Evolutionary conservation across 2,888 invertebrate species (phyloP).

Genomic region (Cremastinae sp.): DNA sequence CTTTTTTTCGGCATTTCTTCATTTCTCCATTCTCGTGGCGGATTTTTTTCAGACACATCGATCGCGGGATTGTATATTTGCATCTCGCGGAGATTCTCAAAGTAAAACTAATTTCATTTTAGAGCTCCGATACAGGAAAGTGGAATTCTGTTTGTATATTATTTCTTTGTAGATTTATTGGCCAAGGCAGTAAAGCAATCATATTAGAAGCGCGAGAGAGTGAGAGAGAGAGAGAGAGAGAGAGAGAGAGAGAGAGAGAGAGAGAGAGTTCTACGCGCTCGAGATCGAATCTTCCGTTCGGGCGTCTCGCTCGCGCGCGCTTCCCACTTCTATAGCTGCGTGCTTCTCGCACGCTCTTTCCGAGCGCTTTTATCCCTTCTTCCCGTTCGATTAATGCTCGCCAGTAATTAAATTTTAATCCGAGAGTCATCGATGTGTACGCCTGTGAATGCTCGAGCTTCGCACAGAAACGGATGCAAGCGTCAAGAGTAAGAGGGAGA

Average conservation of each 20-base stretch:
- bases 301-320: slow-evolving; percentile 35
- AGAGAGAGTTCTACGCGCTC: slow-evolving; percentile 40
- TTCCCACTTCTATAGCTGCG: slow-evolving; percentile 54
- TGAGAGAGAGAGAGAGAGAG: slow-evolving; percentile 40
- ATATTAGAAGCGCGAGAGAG: slow-evolving; percentile 70
- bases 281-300: slow-evolving; percentile 40
- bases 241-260: slow-evolving; percentile 34
- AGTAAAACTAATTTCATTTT: slow-evolving; percentile 77
- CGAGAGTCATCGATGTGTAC: slow-evolving; percentile 72
- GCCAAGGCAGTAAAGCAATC: slow-evolving; percentile 74
- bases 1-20: too few species aligned
- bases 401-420: slow-evolving; percentile 75
- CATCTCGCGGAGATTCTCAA: too few species aligned
- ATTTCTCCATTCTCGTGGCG: slow-evolving; percentile 8
- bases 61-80: neutral
- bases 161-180: slow-evolving; percentile 23
- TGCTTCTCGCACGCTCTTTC: slow-evolving; percentile 42
- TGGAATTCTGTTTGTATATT: slow-evolving; percentile 6
- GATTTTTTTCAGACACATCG: slow-evolving; percentile 18
- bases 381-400: slow-evolving; percentile 69
- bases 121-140: slow-evolving; percentile 57
- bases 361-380: slow-evolving; percentile 41
- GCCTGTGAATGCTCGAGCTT: slow-evolving; percentile 61
- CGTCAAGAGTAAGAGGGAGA: neutral
- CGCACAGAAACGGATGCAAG: slow-evolving; percentile 29